A percentile compares a stretch with the other conserved stretches of the same genome.
Conservation (phyloP, 2,888 invertebrate species). For the Brachynemurus nebulosus region DNA sequence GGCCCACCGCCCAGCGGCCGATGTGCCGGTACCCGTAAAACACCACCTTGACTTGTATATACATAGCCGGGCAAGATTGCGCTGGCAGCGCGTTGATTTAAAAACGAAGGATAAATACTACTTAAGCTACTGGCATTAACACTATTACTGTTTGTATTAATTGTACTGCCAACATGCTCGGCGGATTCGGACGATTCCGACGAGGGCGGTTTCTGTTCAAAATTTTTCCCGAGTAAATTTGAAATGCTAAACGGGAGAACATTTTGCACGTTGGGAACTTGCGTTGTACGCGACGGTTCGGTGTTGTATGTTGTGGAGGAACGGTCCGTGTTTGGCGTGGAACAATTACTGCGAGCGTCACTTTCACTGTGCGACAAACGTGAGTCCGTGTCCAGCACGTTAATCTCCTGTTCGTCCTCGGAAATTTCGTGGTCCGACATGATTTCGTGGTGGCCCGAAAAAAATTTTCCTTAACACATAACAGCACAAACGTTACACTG, state of each 20-base stretch:
- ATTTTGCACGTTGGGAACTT: conserved; percentile 30
- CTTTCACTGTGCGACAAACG: conserved; percentile 39
- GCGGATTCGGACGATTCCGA: conserved; percentile 23
- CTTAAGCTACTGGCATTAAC: conserved; percentile 22
- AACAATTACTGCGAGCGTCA: conserved; percentile 26
- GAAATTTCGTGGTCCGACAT: conserved; percentile 34
- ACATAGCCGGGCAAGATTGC: conserved; percentile 28
- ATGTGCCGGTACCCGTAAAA: conserved; percentile 71
- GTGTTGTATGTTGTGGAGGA: conserved; percentile 26
- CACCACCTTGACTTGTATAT: conserved; percentile 49
- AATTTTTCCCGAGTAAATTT: conserved; percentile 61
- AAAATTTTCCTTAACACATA: neutral
- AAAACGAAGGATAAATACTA: conserved; percentile 8
- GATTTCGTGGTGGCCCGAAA: no score
- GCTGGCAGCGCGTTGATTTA: conserved; percentile 23
- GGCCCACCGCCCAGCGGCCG: conserved; percentile 44
- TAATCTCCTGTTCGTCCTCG: conserved; percentile 52
- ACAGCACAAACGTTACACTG: neutral
- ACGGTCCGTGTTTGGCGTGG: conserved; percentile 28
- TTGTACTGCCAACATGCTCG: conserved; percentile 23
- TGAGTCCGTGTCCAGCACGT: conserved; percentile 50
- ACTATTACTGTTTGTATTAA: conserved; percentile 22
- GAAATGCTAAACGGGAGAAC: conserved; percentile 70
- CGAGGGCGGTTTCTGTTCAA: conserved; percentile 41
- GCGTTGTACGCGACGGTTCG: conserved; percentile 29